These are phyloP conservation scores for Hybos culiciformis DNA, from an alignment of 2,888 invertebrate species.

Conservation along the genomic window DNA sequence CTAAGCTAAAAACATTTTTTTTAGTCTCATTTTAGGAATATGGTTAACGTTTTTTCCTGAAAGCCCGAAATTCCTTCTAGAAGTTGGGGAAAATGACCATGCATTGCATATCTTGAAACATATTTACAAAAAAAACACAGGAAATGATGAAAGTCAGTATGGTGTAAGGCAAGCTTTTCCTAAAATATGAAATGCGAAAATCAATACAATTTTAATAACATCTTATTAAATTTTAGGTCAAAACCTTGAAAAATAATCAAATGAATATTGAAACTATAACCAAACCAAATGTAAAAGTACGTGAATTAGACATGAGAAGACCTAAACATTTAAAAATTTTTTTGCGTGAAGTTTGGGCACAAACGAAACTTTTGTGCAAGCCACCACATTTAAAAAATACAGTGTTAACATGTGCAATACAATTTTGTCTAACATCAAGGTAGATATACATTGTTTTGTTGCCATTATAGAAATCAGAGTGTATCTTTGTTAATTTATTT, in stretches of 20 bases:
- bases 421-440: conserved; percentile 70
- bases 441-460: conserved; percentile 26
- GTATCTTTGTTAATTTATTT: neutral
- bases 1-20: conserved; percentile 11
- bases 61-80: conserved; percentile 69
- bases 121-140: conserved; percentile 59
- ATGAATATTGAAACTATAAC: conserved; percentile 47
- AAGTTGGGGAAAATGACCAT: conserved; percentile 63
- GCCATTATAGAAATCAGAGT: neutral
- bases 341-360: conserved; percentile 55
- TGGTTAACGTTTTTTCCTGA: conserved; percentile 67
- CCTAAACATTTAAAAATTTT: conserved; percentile 57
- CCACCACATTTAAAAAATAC: conserved; percentile 65
- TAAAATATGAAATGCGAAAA: conserved; percentile 1
- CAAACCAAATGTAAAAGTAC: conserved; percentile 49
- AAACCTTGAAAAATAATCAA: conserved; percentile 52
- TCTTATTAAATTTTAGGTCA: conserved; percentile 41
- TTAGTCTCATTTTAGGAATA: conserved; percentile 29
- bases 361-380: conserved; percentile 58
- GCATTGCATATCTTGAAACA: conserved; percentile 53
- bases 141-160: conserved; percentile 56
- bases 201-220: neutral
- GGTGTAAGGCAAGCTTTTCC: neutral
- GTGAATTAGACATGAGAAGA: conserved; percentile 54
- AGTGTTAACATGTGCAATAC: conserved; percentile 61